Percentiles rank a stretch among this genome's conserved stretches.
Evolutionary conservation across 2,797 vertebrate species (phyloP).

Genomic region (Tauraco hartlaubi): DNA sequence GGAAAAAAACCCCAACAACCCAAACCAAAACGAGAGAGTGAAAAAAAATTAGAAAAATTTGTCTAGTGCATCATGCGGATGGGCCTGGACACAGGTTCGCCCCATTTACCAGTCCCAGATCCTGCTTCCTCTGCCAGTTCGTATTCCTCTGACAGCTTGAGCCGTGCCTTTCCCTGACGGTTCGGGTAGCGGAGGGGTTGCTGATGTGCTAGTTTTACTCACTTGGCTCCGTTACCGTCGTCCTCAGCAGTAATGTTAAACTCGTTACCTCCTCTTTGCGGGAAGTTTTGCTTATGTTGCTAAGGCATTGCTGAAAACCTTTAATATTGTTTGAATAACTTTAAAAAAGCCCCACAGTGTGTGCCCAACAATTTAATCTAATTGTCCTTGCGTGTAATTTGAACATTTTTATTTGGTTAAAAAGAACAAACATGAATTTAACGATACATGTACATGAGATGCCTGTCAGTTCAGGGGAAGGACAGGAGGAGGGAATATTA

Average conservation of each 20-base stretch:
- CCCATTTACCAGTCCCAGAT: not conserved
- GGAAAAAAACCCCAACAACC: not conserved
- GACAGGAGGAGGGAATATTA: conserved; percentile 22
- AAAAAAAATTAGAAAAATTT: not conserved
- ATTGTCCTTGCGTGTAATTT: conserved; percentile 36
- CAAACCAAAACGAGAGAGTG: not conserved
- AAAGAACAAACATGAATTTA: conserved; percentile 31
- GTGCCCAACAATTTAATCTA: conserved; percentile 22
- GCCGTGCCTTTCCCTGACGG: not conserved
- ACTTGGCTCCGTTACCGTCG: not conserved
- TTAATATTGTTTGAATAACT: conserved; percentile 34
- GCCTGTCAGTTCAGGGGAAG: conserved; percentile 30
- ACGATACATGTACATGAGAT: not conserved
- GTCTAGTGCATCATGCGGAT: not conserved
- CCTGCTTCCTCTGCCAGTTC: not conserved
- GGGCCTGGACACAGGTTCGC: not conserved
- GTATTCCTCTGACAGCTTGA: not conserved
- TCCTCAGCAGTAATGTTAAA: conserved; percentile 45
- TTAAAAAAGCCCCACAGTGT: not conserved
- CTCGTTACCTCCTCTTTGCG: conserved; percentile 25
- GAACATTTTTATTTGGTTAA: not conserved
- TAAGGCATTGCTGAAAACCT: conserved; percentile 7
- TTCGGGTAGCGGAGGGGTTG: fast-evolving
- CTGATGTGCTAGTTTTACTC: conserved; percentile 5
- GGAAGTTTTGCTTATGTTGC: conserved; percentile 44